Evolutionary conservation across 2,797 vertebrate genomes (phyloP), one percentile per base, ranked within the genome.

Genomic region (Enteromius afrohamiltoni): DNA sequence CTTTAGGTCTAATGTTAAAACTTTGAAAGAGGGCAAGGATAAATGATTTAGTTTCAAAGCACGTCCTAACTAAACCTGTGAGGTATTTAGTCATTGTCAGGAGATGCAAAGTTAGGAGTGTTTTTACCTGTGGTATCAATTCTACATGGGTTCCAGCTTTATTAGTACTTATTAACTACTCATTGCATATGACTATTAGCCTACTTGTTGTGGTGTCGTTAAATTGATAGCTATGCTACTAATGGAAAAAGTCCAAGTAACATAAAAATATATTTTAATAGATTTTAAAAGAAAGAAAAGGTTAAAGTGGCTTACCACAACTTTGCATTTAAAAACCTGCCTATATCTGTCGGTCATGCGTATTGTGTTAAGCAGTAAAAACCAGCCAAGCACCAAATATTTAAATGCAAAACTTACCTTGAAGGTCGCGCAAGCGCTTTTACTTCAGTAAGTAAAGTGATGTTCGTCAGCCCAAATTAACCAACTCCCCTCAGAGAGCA

Each of bases 1-100:
- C 47, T 80, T 82, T 60, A 45, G 45, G 80, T 77, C 19, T 45
- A 68, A 62, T 62, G 81, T 68, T 68, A 75, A 60, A 78, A 64
- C 68, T 81, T 69, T 83, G 69, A 85, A 68, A 47, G 34, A 75
- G 69, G 34, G 69, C 53, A 75, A 76, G 71, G 7, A n/a, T 37
- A 6, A 37, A 42, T 69, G n/a, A 58, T 55, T 69, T 69, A 4
- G 21, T 40, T 31, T 71, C 64, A 51, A 40, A 82, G 58, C 42
- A 65, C 45, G 31, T 26, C 47, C 9, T 79, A 31, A 60, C 13
- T 34, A 40, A 70, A 60, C 23, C 19, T 49, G 53, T 23, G 5
- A 74, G 49, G 21, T 31, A 19, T 74, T 64, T n/a, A 40, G 70
- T 53, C 45, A 37, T 17, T 51, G 55, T 34, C 29, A 75, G 16